Evolutionary conservation across 2,797 vertebrate species (phyloP).

Genomic region (Mergus octosetaceus): DNA sequence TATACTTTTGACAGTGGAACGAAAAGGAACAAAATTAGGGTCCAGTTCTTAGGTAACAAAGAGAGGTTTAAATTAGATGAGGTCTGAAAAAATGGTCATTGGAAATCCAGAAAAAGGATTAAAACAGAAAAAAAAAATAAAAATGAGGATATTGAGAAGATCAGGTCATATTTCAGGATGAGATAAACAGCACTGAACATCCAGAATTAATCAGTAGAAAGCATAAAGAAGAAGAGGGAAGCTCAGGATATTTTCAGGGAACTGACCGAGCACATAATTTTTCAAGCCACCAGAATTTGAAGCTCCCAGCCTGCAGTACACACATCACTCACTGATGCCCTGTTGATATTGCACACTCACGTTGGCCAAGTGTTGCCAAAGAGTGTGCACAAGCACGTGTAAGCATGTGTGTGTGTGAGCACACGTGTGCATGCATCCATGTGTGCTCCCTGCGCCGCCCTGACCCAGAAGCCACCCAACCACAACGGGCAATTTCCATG

Average conservation of each 20-base stretch:
- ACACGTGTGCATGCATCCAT: fast-evolving
- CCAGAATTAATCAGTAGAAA: neutral
- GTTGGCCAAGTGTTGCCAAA: neutral
- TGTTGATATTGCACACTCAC: fast-evolving
- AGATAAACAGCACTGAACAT: neutral
- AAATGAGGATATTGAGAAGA: neutral
- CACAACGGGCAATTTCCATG: neutral
- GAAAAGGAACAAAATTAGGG: neutral
- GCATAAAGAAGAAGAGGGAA: neutral
- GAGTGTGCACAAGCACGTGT: neutral
- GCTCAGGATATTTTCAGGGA: neutral
- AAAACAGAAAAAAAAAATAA: neutral
- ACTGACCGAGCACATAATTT: neutral
- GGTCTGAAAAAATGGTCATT: neutral
- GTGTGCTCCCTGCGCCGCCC: fast-evolving
- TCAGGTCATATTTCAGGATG: neutral
- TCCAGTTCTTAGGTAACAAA: neutral
- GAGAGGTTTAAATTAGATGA: neutral
- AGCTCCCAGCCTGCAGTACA: neutral
- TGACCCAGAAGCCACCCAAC: neutral
- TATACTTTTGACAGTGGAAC: neutral
- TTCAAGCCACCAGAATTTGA: neutral
- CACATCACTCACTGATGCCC: fast-evolving
- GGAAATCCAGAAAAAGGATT: neutral
- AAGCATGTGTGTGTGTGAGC: too few relatives aligned